Evolutionary conservation across 2,113 vertebrate species (phyloP).

Genomic region (Glaucidium brasilianum): DNA sequence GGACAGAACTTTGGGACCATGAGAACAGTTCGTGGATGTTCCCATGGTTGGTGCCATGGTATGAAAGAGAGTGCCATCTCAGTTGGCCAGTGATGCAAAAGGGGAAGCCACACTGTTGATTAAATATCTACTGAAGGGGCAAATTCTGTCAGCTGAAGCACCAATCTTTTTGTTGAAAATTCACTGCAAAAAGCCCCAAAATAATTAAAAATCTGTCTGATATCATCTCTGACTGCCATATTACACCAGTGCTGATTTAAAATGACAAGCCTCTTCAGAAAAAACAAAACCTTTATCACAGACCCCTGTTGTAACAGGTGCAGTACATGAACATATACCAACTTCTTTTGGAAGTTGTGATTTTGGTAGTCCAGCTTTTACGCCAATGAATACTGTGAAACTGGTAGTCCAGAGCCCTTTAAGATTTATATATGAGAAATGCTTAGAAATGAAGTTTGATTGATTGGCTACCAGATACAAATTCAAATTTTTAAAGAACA

Average conservation of each 20-base stretch:
- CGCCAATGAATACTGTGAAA: conserved; percentile 12
- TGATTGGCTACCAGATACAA: conserved; percentile 10
- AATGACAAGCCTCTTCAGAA: not conserved
- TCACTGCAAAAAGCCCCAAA: not conserved
- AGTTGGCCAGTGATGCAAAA: not conserved
- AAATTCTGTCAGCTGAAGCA: not conserved
- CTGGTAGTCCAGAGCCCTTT: conserved; percentile 39
- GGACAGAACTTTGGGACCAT: not conserved
- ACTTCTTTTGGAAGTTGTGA: not conserved
- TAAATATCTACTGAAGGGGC: not conserved
- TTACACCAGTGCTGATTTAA: not conserved
- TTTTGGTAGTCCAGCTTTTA: conserved; percentile 6
- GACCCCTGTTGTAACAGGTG: not conserved
- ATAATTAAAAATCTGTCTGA: not conserved
- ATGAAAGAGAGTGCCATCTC: not conserved
- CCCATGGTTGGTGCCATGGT: not conserved
- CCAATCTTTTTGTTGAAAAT: not conserved
- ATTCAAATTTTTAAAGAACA: conserved; percentile 53
- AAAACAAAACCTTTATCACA: not conserved
- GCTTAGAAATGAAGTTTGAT: conserved; percentile 18
- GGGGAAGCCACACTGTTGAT: not conserved
- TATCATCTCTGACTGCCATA: not conserved
- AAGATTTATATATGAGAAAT: conserved; percentile 10
- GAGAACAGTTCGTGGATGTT: not conserved
- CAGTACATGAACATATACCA: not conserved